Evolutionary conservation across 2,888 invertebrate genomes (phyloP).

Genomic region (Trissolcus brochymenae): DNA sequence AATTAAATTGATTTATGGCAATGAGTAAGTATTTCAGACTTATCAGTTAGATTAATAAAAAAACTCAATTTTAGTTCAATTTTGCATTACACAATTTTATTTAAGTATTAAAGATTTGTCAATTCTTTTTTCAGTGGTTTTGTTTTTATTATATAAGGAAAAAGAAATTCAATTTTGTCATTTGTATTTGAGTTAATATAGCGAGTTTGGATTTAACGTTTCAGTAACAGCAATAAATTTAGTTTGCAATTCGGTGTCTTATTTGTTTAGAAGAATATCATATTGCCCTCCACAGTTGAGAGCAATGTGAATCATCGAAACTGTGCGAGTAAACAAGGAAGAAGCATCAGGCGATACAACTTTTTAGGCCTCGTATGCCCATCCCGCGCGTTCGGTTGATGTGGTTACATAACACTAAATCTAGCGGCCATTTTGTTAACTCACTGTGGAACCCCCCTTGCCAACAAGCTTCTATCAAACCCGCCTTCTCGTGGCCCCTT

Average conservation of each 20-base stretch:
- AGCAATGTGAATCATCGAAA: conserved; percentile 28
- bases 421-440: conserved; percentile 74
- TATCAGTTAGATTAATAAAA: background rate
- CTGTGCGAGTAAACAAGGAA: conserved; percentile 13
- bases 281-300: conserved; percentile 19
- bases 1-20: background rate
- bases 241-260: no score
- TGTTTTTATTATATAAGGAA: no score
- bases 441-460: conserved; percentile 61
- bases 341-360: conserved; percentile 33
- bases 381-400: conserved; percentile 65
- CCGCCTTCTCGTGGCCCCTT: conserved; percentile 52
- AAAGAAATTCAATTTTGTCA: no score
- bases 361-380: conserved; percentile 56
- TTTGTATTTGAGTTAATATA: no score
- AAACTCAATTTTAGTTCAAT: no score
- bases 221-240: no score
- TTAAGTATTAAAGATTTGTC: no score
- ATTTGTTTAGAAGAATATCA: background rate
- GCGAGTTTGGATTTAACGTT: no score
- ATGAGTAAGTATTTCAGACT: background rate
- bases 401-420: conserved; percentile 73
- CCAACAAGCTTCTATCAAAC: conserved; percentile 50
- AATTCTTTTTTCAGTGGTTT: no score
- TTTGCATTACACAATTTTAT: no score